Percentiles rank a stretch among this genome's conserved stretches.
Evolutionary conservation across 2,888 invertebrate genomes (phyloP).

Genomic region (Thalpophila matura): DNA sequence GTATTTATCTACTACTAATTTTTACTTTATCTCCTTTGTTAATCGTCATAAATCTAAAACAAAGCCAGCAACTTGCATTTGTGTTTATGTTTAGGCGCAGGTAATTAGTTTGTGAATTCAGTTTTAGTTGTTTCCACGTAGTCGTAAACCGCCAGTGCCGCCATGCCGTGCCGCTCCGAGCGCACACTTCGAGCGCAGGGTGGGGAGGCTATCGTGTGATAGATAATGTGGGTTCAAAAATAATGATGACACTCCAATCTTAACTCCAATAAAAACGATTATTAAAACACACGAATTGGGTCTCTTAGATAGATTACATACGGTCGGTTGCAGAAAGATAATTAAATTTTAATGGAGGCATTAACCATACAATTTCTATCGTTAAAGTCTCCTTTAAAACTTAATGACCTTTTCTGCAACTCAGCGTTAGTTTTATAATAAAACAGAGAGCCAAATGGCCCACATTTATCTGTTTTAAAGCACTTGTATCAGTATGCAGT

Average conservation of each 20-base stretch:
- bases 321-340: too few species aligned
- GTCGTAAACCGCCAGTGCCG: slow-evolving; percentile 60
- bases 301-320: slow-evolving; percentile 41
- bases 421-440: not conserved
- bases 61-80: slow-evolving; percentile 21
- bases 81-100: slow-evolving; percentile 12
- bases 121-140: slow-evolving; percentile 50
- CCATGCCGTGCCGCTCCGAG: not conserved
- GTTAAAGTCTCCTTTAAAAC: too few species aligned
- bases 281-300: slow-evolving; percentile 43
- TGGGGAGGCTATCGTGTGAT: slow-evolving; percentile 75
- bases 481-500: not conserved
- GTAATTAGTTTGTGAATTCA: slow-evolving; percentile 7
- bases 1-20: too few species aligned
- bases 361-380: too few species aligned
- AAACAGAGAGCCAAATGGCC: slow-evolving; percentile 16
- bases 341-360: too few species aligned
- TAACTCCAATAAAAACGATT: slow-evolving; percentile 54
- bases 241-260: slow-evolving; percentile 68
- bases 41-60: not conserved
- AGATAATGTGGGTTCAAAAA: slow-evolving; percentile 76
- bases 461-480: slow-evolving; percentile 18
- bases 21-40: too few species aligned
- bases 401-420: too few species aligned
- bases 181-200: slow-evolving; percentile 65